phyloP scores from a whole-genome alignment of 35 echinoderm and acorn worm genomes.

The Heliocidaris tuberculata region DNA sequence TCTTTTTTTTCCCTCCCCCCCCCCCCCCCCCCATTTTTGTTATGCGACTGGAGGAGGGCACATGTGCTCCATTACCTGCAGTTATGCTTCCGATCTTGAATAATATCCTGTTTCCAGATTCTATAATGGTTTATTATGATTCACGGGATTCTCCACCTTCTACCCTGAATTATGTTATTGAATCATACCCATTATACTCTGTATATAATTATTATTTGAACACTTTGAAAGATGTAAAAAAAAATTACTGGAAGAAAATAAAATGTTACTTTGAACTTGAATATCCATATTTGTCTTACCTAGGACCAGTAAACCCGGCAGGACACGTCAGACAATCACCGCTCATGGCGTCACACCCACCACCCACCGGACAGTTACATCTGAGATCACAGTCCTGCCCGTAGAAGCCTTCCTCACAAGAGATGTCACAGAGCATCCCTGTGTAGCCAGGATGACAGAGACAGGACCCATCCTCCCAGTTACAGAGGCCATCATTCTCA shows the following conservation, averaged over 20 bases:
- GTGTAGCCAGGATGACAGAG: conserved; percentile 59
- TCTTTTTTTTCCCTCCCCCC: too few relatives aligned
- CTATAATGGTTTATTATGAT: too few relatives aligned
- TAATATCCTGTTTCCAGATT: too few relatives aligned
- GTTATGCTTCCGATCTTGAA: too few relatives aligned
- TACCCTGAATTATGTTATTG: too few relatives aligned
- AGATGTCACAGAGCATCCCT: conserved; percentile 56
- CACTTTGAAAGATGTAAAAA: neutral
- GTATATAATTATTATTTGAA: neutral
- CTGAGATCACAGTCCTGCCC: conserved; percentile 59
- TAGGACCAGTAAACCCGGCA: conserved; percentile 48
- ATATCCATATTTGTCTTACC: neutral
- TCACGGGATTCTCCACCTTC: too few relatives aligned
- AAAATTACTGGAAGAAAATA: neutral
- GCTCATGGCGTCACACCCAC: conserved; percentile 54
- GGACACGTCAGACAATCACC: conserved; percentile 62
- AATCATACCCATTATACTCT: neutral
- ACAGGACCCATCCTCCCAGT: conserved; percentile 60
- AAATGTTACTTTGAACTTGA: neutral
- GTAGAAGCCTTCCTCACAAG: conserved; percentile 52
- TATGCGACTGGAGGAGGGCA: too few relatives aligned
- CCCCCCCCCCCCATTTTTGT: too few relatives aligned
- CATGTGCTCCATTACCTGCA: too few relatives aligned
- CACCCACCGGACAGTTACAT: conserved; percentile 71
- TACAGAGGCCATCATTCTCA: conserved; percentile 59